phyloP scores from a whole-genome alignment of 2,888 invertebrate genomes.

The Ecdyonurus torrentis region DNA sequence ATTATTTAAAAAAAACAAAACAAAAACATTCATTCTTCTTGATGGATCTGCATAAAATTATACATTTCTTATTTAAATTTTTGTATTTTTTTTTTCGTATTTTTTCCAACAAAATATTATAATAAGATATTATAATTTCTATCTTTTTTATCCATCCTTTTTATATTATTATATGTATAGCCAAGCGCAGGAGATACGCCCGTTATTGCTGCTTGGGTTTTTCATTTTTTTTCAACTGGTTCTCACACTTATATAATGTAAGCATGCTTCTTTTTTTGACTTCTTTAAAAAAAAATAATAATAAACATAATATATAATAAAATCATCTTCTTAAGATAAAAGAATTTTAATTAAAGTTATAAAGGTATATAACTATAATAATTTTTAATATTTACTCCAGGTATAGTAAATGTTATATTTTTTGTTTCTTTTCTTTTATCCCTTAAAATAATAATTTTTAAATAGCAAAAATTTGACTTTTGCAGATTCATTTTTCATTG shows the following conservation, averaged over 20 bases:
- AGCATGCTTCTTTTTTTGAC: neutral
- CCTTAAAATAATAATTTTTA: too few species aligned
- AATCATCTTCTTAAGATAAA: neutral
- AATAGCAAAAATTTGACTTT: too few species aligned
- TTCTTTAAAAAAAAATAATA: neutral
- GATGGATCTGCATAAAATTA: neutral
- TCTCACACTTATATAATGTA: neutral
- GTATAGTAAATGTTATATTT: neutral
- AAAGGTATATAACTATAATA: neutral
- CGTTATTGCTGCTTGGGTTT: neutral
- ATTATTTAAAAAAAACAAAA: too few species aligned
- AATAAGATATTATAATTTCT: neutral
- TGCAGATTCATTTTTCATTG: too few species aligned
- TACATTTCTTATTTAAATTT: neutral
- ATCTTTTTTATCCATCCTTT: neutral
- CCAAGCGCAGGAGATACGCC: neutral
- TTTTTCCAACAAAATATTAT: neutral
- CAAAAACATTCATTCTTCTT: neutral
- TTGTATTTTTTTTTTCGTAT: neutral
- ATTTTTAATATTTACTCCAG: neutral
- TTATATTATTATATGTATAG: too few species aligned
- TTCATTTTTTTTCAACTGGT: neutral
- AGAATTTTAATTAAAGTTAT: neutral
- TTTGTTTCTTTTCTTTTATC: neutral
- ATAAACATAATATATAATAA: too few species aligned